Conservation (phyloP, 2,888 invertebrate species). For the Metalampra italica region DNA sequence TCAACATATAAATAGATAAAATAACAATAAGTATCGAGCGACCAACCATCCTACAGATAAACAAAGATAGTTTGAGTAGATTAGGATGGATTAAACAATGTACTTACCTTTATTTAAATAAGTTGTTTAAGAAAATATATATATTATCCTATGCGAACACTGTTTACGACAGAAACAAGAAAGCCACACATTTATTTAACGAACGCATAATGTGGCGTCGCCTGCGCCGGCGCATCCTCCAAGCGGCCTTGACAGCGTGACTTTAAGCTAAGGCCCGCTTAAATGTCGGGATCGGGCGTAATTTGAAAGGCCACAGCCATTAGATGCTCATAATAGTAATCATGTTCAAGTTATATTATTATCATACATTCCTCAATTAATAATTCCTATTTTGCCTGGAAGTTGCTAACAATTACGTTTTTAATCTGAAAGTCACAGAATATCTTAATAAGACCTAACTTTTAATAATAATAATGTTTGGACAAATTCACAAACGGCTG, state of each 20-base stretch:
- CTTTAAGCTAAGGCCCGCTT: slow-evolving; percentile 42
- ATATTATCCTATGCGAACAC: background rate
- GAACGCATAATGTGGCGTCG: background rate
- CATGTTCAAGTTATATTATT: slow-evolving; percentile 30
- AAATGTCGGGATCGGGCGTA: slow-evolving; percentile 47
- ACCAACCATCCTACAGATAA: no score
- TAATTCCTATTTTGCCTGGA: background rate
- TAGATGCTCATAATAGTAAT: slow-evolving; percentile 50
- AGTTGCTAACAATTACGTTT: background rate
- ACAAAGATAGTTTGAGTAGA: no score
- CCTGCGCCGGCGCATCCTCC: slow-evolving; percentile 31
- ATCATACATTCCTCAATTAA: slow-evolving; percentile 18
- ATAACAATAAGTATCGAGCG: no score
- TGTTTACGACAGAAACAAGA: background rate
- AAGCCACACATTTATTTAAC: background rate
- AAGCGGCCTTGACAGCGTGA: slow-evolving; percentile 63
- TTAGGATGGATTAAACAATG: no score
- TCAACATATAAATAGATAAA: no score
- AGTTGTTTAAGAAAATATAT: no score
- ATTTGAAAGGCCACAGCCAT: slow-evolving; percentile 55
- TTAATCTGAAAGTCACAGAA: background rate
- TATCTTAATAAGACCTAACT: no score
- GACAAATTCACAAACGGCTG: no score
- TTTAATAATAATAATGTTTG: no score
- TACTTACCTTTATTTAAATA: no score